Evolutionary conservation across 2,888 invertebrate species (phyloP), one percentile per base, ranked within the genome.

Genomic region (Polylopha cassiicola): DNA sequence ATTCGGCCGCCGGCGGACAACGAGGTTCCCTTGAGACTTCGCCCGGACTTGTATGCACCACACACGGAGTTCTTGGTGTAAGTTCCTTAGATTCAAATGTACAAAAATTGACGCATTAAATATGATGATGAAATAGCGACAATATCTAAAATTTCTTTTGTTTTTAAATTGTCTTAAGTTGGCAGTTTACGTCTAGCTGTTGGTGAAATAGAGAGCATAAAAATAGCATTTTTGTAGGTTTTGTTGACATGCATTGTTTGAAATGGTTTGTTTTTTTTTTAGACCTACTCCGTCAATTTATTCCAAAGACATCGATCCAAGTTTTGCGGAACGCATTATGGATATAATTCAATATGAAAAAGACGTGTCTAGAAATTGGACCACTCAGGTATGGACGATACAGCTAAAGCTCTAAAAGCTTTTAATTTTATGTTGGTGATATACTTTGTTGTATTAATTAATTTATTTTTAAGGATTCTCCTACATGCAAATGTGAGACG

Each of bases 1-100:
- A 86, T 91, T 46, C 84, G 91, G 0, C 87, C 91, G 10, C 90
- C 90, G 2, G 87, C 88, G 3, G 89, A 89, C 56, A 87, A 87
- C 53, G 90, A 91, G 50, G 65, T 86, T 1, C 50, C 87, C 0
- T 63, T 91, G 21, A 67, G 60, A 3, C 70, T 91, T 0, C 67
- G 73, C 0, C 80, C 85, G 0, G 60, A 71, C 2, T 63, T 91
- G 1, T 91, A 91, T 52, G 51, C 65, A 2, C 53, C 55, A 11
- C 43, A 64, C n/a, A 82, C 84, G 0, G 55, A 74, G 17, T 85
- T 73, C 37, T 16, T 77, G 1, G 56, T 80, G 84, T 84, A 31
- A 73, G 74, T 71, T 32, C 14, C 0, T 14, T 32, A 6, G 11
- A n/a, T n/a, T n/a, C n/a, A n/a, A n/a, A n/a, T n/a, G n/a, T n/a